Percentiles rank a stretch among this genome's conserved stretches.
These are phyloP conservation scores for Podocnemis expansa DNA, from an alignment of 2,113 vertebrate species.

Conservation along the genomic window DNA sequence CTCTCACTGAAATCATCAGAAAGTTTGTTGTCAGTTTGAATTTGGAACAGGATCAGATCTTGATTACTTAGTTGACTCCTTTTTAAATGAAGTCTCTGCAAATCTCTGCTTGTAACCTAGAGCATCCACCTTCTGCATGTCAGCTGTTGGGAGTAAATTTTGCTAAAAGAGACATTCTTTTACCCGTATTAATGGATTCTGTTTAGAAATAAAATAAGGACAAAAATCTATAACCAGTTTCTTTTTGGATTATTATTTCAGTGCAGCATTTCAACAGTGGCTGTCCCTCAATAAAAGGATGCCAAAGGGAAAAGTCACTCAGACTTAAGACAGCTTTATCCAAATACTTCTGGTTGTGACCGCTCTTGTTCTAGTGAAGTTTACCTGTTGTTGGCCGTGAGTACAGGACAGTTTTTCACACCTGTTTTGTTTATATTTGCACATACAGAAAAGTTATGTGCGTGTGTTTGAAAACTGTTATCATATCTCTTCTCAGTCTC, in stretches of 20 bases:
- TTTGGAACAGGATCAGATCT: background rate
- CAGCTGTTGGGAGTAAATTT: slow-evolving; percentile 1
- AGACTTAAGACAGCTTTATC: too few relatives aligned
- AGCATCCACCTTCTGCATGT: background rate
- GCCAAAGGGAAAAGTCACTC: too few relatives aligned
- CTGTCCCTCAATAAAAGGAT: too few relatives aligned
- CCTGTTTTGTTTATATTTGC: too few relatives aligned
- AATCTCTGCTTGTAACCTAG: background rate
- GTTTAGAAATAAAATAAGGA: slow-evolving; percentile 4
- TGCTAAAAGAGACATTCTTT: background rate
- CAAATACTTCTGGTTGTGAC: too few relatives aligned
- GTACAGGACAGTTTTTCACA: too few relatives aligned
- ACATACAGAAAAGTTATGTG: too few relatives aligned
- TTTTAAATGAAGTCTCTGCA: background rate
- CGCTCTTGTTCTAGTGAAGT: too few relatives aligned
- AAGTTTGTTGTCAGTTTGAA: background rate
- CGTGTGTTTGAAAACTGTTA: too few relatives aligned
- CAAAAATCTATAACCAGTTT: background rate
- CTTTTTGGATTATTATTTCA: slow-evolving; percentile 36
- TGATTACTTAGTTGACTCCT: background rate
- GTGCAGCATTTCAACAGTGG: background rate
- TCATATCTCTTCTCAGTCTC: too few relatives aligned
- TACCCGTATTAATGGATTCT: background rate
- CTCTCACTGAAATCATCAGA: background rate
- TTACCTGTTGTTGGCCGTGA: too few relatives aligned